Evolutionary conservation across 2,888 invertebrate species (phyloP), one percentile per base, ranked within the genome.

Genomic region (Folsomia candida): DNA sequence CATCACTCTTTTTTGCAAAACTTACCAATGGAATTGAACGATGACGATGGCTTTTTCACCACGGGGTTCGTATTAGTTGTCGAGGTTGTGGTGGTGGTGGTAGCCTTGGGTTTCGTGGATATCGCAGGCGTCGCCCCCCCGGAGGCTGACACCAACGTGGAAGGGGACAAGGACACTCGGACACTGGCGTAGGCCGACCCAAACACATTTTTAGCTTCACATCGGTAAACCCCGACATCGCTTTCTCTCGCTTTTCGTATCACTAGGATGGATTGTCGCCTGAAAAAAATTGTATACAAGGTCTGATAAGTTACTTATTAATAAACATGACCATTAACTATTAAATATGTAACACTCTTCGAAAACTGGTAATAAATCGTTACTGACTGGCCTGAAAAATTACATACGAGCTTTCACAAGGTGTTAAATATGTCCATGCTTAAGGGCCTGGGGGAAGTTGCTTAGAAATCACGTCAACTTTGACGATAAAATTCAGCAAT

Each of bases 191-290:
- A 73, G 67, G 74, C 77, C 62, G 80, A 78, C 59, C 80, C 80
- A 65, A 78, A 77, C 27, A 69, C 71, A 72, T 80, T 80, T 69
- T 78, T 78, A 9, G 77, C 80, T 72, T 78, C 78, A 69, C 80
- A 80, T 60, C 76, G 76, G 72, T 80, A 80, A 25, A 76, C 71
- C 51, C 80, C 80, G 54, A 73, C 67, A 67, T 80, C 80, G 60
- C 71, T 71, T 61, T 80, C 78, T 67, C 71, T 76, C 61, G 80
- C 75, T 70, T 77, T 80, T 62, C 80, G 78, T 75, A 80, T 80
- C 75, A 80, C 78, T 73, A 80, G 74, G 70, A 80, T 71, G 26
- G 80, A 80, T 74, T 80, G 80, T 68, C 78, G 74, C 69, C 80
- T 80, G 66, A n/a, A 65, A 68, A 69, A 37, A 67, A 68, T n/a